Conservation (phyloP, 2,797 vertebrate species). For the Glyptemys insculpta region DNA sequence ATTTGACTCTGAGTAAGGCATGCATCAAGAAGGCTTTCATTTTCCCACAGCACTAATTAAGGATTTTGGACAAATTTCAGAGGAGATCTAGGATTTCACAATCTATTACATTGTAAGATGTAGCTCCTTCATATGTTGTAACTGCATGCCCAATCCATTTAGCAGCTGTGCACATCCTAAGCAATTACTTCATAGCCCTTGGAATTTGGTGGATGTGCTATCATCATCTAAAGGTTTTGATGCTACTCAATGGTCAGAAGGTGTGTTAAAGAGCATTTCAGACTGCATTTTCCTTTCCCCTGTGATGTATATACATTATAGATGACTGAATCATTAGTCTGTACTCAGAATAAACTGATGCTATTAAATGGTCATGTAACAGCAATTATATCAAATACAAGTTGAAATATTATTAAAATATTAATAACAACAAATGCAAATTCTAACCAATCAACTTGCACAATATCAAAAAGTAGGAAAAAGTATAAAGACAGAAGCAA, state of each 20-base stretch:
- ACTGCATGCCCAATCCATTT: background rate
- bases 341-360: background rate
- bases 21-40: background rate
- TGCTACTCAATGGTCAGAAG: background rate
- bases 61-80: background rate
- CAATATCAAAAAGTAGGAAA: background rate
- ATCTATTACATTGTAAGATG: background rate
- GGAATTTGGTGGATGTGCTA: background rate
- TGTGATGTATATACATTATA: background rate
- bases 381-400: background rate
- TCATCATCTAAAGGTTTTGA: background rate
- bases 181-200: background rate
- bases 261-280: background rate
- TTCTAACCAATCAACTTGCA: background rate
- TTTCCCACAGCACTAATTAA: background rate
- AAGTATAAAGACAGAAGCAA: background rate
- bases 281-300: background rate
- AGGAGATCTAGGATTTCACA: background rate
- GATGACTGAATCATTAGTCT: background rate
- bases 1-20: background rate
- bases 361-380: background rate
- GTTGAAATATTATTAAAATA: background rate
- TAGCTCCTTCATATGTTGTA: background rate
- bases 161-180: background rate
- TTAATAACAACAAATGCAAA: background rate